Evolutionary conservation across 2,888 invertebrate genomes (phyloP), one percentile per base, ranked within the genome.

Genomic region (Chorisops tibialis): DNA sequence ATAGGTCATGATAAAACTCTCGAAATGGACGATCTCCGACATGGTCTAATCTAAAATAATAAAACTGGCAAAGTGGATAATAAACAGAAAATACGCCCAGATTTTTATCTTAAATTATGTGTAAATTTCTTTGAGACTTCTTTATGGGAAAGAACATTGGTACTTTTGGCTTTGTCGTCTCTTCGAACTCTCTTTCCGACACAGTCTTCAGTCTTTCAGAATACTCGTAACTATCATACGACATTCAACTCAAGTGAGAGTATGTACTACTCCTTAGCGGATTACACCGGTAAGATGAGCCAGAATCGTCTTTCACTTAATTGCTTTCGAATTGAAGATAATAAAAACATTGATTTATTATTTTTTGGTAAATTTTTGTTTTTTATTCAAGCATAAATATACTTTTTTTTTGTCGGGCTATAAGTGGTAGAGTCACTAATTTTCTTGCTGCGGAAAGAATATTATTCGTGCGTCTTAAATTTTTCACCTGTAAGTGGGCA

Each of bases 101-200:
- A 64, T 64, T 64, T 64, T 64, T 64, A 64, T 64, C 64, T 61
- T 62, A 59, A 64, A 59, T 64, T 64, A 54, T 64, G 59, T 64
- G 59, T 62, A 64, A 59, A 51, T 64, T 64, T 49, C 14, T 39
- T 38, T 5, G 12, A 49, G 24, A 16, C n/a, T 30, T 30, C 9
- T 30, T 30, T 30, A 30, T 30, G 5, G 30, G 30, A 30, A 30
- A 5, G 30, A n/a, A n/a, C n/a, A n/a, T n/a, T n/a, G n/a, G n/a
- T n/a, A n/a, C n/a, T n/a, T n/a, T n/a, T n/a, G n/a, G 5, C 30
- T 30, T 30, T 2, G 30, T 9, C 30, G 9, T 9, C 30, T 30
- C 9, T 7, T 30, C 7, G 30, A 30, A 2, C 9, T 30, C 30
- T 30, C 30, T 30, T 9, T 30, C 30, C 5, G 30, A 30, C 5